Evolutionary conservation across 2,797 vertebrate species (phyloP).

Genomic region (Pipistrellus kuhlii): DNA sequence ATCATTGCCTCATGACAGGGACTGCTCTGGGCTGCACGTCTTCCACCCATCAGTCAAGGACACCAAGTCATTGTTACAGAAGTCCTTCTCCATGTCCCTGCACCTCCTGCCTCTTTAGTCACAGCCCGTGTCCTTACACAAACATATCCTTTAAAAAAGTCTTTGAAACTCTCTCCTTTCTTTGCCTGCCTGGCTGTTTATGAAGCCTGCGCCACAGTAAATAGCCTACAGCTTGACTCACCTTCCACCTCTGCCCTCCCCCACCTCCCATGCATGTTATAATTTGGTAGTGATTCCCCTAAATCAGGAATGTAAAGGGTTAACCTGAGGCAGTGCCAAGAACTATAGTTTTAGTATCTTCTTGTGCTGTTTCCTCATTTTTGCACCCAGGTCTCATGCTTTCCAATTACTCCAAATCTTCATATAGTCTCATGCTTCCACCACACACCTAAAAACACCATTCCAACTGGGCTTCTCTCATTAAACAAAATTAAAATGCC

Average conservation of each 20-base stretch:
- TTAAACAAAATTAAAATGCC: background rate
- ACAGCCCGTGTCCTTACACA: background rate
- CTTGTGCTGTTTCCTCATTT: background rate
- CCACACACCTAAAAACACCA: background rate
- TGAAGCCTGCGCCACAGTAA: background rate
- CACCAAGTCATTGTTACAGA: background rate
- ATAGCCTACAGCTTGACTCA: background rate
- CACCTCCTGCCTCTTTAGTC: background rate
- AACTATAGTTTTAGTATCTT: background rate
- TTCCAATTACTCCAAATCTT: background rate
- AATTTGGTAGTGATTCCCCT: background rate
- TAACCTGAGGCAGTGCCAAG: background rate
- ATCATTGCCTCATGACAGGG: slow-evolving; percentile 53
- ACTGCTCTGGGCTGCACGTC: background rate
- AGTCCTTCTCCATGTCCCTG: background rate
- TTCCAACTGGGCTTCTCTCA: background rate
- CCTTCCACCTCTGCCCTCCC: background rate
- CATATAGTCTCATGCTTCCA: background rate
- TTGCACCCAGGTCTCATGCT: background rate
- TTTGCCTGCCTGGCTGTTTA: background rate
- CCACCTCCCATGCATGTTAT: rapidly evolving
- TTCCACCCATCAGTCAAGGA: background rate
- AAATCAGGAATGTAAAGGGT: background rate
- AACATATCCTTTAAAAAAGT: background rate
- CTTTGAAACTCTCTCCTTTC: background rate